phyloP scores from a whole-genome alignment of 2,888 invertebrate genomes.

The Hypsopygia costalis region DNA sequence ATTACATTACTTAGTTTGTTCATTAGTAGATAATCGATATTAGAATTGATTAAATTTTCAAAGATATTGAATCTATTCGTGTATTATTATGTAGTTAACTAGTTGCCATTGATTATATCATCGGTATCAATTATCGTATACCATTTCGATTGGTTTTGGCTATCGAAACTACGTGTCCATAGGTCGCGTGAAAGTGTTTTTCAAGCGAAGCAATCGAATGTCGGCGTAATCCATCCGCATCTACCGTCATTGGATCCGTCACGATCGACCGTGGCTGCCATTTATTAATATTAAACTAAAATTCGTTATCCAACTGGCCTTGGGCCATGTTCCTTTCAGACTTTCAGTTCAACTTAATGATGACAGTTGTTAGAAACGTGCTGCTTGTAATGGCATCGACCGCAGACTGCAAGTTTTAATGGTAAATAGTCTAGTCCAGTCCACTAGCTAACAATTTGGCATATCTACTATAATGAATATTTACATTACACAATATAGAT shows the following conservation, averaged over 20 bases:
- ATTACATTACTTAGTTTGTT: too few species aligned
- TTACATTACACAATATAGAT: too few species aligned
- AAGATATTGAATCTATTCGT: too few species aligned
- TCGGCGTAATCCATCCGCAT: constrained; percentile 55
- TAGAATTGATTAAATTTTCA: too few species aligned
- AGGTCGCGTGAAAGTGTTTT: constrained; percentile 56
- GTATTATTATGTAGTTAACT: too few species aligned
- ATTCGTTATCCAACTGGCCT: constrained; percentile 78
- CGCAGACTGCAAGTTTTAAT: too few species aligned
- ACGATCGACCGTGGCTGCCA: constrained; percentile 66
- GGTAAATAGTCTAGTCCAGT: too few species aligned
- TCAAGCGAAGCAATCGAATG: constrained; percentile 35
- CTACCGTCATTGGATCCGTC: constrained; percentile 53
- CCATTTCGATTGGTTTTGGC: constrained; percentile 48
- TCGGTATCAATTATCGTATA: too few species aligned
- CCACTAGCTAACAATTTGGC: too few species aligned
- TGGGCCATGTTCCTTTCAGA: constrained; percentile 73
- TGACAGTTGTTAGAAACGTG: constrained; percentile 72
- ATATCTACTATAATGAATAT: too few species aligned
- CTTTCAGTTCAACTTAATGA: constrained; percentile 77
- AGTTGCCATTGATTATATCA: constrained; percentile 48
- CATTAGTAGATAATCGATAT: too few species aligned
- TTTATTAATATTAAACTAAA: constrained; percentile 78
- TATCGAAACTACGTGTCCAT: constrained; percentile 37
- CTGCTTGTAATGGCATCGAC: constrained; percentile 54